phyloP scores from a whole-genome alignment of 2,888 invertebrate species.

The Mythimna vitellina region DNA sequence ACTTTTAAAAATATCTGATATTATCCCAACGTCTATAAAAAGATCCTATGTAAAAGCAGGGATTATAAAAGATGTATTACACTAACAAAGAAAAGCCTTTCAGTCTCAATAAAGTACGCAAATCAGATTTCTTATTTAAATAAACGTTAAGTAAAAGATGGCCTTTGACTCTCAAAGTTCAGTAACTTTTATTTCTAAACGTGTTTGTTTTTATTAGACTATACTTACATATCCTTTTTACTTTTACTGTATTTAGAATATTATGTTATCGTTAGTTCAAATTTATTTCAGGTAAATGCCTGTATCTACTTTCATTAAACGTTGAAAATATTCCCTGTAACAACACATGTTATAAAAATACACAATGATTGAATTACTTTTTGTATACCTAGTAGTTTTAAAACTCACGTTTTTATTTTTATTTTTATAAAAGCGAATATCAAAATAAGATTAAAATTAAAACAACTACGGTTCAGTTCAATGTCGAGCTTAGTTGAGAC shows the following conservation, averaged over 20 bases:
- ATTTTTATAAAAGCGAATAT: not conserved
- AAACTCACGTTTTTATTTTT: too few species aligned
- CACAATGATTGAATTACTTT: not conserved
- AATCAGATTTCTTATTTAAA: conserved; percentile 42
- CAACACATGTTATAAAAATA: not conserved
- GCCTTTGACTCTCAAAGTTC: conserved; percentile 30
- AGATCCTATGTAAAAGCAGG: not conserved
- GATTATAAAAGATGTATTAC: not conserved
- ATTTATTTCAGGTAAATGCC: not conserved
- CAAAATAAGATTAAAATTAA: not conserved
- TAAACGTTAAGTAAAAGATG: conserved; percentile 30
- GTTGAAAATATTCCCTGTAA: not conserved
- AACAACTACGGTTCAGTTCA: rapidly evolving
- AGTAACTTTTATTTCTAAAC: conserved; percentile 20
- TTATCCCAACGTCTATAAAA: conserved; percentile 6
- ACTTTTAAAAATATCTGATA: conserved; percentile 1
- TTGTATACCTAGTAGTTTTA: not conserved
- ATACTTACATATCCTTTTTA: not conserved
- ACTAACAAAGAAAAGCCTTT: conserved; percentile 32
- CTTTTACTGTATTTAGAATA: not conserved
- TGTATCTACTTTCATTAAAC: not conserved
- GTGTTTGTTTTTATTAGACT: conserved; percentile 8
- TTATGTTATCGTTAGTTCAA: not conserved
- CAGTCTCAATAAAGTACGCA: conserved; percentile 34
- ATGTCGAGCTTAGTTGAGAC: not conserved